Conservation (phyloP, 2,113 vertebrate genomes). For the Bubo blakistoni region DNA sequence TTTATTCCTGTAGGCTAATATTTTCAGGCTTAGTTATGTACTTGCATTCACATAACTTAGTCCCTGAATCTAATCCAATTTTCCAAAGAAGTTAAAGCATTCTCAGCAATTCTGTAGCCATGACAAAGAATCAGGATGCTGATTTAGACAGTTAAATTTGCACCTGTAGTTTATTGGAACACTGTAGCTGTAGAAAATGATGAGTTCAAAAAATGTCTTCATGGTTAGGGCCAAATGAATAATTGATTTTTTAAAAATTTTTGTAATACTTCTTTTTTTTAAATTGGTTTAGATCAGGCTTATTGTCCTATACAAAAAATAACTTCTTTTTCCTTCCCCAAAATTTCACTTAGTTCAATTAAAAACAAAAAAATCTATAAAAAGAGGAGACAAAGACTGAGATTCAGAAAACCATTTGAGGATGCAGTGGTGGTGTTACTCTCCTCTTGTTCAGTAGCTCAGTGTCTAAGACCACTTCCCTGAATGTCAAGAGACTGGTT, state of each 20-base stretch:
- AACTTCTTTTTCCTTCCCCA: neutral
- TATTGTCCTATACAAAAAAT: neutral
- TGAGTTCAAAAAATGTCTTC: neutral
- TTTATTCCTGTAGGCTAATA: neutral
- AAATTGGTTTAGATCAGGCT: neutral
- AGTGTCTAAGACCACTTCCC: neutral
- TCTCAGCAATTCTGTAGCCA: neutral
- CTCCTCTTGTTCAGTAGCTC: neutral
- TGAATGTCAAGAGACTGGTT: neutral
- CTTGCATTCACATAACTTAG: neutral
- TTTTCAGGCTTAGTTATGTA: neutral
- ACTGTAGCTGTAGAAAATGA: neutral
- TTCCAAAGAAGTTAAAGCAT: neutral
- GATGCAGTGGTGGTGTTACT: neutral
- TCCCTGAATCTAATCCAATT: neutral
- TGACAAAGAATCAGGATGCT: neutral
- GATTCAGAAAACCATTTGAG: neutral
- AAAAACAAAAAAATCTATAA: neutral
- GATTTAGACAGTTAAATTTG: slow-evolving; percentile 14
- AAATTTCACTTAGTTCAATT: neutral
- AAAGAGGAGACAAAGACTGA: neutral
- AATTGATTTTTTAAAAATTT: neutral
- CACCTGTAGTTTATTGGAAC: slow-evolving; percentile 2
- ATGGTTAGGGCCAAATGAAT: neutral
- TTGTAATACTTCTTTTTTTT: neutral